These are phyloP conservation scores for Laspeyria flexula DNA, from an alignment of 2,888 invertebrate species.

Conservation along the genomic window DNA sequence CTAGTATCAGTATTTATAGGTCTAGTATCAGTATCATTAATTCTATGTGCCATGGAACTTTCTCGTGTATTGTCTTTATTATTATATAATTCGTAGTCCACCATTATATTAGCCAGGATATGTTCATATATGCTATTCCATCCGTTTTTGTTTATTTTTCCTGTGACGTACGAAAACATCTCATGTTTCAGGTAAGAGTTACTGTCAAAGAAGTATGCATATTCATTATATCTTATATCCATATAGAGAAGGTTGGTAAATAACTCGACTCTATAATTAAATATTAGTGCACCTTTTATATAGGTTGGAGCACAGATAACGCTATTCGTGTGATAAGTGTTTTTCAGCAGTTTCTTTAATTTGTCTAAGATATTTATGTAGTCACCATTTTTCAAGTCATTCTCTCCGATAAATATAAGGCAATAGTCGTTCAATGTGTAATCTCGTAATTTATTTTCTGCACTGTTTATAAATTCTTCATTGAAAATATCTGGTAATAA, in stretches of 20 bases:
- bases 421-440: neutral
- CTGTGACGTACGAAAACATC: conserved; percentile 12
- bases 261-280: conserved; percentile 14
- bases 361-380: neutral
- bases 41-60: neutral
- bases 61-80: neutral
- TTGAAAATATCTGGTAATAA: neutral
- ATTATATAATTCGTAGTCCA: neutral
- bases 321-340: conserved; percentile 4
- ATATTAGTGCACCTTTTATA: conserved; percentile 14
- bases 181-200: neutral
- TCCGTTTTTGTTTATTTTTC: conserved; percentile 12
- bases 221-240: conserved; percentile 1
- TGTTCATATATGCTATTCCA: conserved; percentile 4
- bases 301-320: conserved; percentile 14
- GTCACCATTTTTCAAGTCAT: neutral
- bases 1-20: neutral
- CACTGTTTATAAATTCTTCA: neutral
- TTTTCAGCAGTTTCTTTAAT: neutral
- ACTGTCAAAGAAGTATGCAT: conserved; percentile 3
- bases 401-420: neutral
- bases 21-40: too few relatives aligned
- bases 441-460: neutral
- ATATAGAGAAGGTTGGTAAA: conserved; percentile 10
- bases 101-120: neutral